Evolutionary conservation across 1,140 invertebrate species (phyloP).

Genomic region (Tetramorium parvispinum): DNA sequence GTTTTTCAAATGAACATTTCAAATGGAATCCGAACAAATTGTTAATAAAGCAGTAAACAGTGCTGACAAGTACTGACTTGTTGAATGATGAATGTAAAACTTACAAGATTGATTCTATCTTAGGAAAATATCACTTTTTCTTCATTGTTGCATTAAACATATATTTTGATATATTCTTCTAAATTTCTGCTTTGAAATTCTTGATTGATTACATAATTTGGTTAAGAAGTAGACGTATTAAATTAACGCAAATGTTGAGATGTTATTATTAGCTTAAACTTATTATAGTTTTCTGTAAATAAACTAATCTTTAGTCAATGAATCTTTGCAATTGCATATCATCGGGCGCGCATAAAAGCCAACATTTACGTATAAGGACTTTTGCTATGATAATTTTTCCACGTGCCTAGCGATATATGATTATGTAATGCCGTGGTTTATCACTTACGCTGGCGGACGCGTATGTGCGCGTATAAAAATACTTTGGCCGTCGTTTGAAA

Average conservation of each 20-base stretch:
- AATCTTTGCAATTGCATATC: not conserved
- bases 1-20: not conserved
- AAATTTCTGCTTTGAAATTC: not conserved
- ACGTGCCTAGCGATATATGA: constrained; percentile 31
- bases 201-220: not conserved
- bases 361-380: constrained; percentile 43
- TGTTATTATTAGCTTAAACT: not conserved
- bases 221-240: not conserved
- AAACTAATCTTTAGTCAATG: not conserved
- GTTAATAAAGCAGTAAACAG: not conserved
- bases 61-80: not conserved
- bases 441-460: not conserved
- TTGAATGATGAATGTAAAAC: not conserved
- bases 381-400: constrained; percentile 36
- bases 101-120: not conserved
- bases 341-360: not conserved
- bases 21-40: not conserved
- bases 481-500: constrained; percentile 28
- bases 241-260: not conserved
- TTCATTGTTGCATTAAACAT: not conserved
- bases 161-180: not conserved
- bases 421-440: constrained; percentile 45
- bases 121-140: not conserved
- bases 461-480: constrained; percentile 15
- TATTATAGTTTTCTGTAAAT: not conserved